Conservation (phyloP, 1,140 invertebrate species). For the Aradophagus sp. region DNA sequence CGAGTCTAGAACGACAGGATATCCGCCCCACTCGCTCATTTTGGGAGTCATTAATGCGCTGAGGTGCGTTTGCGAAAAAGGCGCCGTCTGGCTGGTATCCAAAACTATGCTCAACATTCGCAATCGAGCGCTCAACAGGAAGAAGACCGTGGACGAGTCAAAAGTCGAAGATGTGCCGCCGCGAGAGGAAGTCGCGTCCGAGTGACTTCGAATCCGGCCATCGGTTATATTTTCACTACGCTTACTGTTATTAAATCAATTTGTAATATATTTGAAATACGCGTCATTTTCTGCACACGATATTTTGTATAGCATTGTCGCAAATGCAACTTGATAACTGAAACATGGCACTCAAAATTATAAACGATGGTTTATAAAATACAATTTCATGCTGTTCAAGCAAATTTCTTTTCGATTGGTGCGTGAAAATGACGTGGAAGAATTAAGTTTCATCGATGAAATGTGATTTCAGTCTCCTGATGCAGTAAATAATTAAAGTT, state of each 20-base stretch:
- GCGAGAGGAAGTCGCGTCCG: constrained; percentile 31
- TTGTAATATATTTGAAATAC: constrained; percentile 36
- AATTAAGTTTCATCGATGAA: no score
- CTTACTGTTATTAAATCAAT: constrained; percentile 32
- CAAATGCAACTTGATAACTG: no score
- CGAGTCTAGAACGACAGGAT: constrained; percentile 84
- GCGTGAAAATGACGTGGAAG: no score
- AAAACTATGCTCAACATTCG: constrained; percentile 79
- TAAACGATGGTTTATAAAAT: no score
- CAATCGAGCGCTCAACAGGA: constrained; percentile 70
- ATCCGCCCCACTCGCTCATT: constrained; percentile 83
- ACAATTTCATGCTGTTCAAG: no score
- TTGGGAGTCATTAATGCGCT: constrained; percentile 76
- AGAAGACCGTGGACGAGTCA: constrained; percentile 9
- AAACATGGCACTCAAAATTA: no score
- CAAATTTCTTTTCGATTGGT: no score
- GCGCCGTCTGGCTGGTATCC: constrained; percentile 77
- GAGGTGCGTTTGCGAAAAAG: constrained; percentile 73
- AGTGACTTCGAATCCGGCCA: constrained; percentile 44
- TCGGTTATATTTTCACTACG: constrained; percentile 24
- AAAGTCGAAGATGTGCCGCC: constrained; percentile 41
- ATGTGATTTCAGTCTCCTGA: no score
- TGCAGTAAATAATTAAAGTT: no score
- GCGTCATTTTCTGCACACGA: constrained; percentile 16
- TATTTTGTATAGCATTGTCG: constrained; percentile 8